Evolutionary conservation across 1,140 invertebrate genomes (phyloP), one percentile per base, ranked within the genome.

Genomic region (Euura lappo): DNA sequence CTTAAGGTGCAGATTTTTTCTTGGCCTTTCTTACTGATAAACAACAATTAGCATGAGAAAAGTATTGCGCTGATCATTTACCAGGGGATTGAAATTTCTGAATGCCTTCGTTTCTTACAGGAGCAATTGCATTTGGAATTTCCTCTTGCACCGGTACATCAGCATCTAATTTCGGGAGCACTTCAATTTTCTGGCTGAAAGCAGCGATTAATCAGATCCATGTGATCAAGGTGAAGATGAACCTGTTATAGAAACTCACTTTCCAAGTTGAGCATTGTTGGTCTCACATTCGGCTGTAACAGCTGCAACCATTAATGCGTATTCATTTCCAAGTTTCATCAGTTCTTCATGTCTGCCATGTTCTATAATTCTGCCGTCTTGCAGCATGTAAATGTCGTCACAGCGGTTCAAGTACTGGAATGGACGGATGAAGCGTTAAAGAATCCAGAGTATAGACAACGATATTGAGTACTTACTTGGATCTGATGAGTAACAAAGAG

Each of bases 271-370:
- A n/a, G 73, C 65, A 72, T 68, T 72, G 69, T 72, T 72, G 68
- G 45, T 72, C 73, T 75, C 47, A 43, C 66, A 10, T 47, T 78
- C 78, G 73, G 71, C 68, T n/a, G 66, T 60, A 10, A 72, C 72
- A 68, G 74, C 74, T 69, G 79, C 80, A 6, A 84, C 77, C 78
- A 85, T 83, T 1, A 75, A 76, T 87, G 88, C 28, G 28, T 28
- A 28, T 28, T 28, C 28, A 28, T 28, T 28, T 28, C 28, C 28
- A 28, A 28, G 28, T 5, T 87, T 83, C 60, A 94, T 86, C 45
- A 96, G 85, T 73, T 93, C 87, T 4, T 90, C 81, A 79, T 94
- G 94, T 43, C 86, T 91, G 13, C 94, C 94, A 79, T 91, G 86
- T 76, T 92, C 91, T 74, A 92, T 89, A 65, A 94, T 90, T 80